Evolutionary conservation across 30 jellyfish, hydroid and myxozoan species (phyloP).

Genomic region (Aurelia sp.): DNA sequence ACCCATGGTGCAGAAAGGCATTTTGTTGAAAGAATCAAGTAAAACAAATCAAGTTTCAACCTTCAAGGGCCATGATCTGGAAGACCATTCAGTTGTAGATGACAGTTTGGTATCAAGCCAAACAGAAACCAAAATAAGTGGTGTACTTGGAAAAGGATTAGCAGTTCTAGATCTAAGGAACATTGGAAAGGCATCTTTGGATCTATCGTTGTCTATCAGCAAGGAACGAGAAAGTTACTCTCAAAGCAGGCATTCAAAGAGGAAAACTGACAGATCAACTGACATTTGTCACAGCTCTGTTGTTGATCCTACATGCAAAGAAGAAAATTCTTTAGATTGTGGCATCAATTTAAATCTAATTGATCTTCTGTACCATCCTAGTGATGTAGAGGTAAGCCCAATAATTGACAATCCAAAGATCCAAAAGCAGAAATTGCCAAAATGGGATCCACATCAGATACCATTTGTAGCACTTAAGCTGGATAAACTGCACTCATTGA

Average conservation of each 20-base stretch:
- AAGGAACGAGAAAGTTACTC: constrained; percentile 29
- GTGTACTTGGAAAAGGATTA: constrained; percentile 63
- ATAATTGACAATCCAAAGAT: constrained; percentile 78
- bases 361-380: constrained; percentile 85
- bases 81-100: too few relatives aligned
- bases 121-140: neutral
- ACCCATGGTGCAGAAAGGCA: neutral
- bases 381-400: constrained; percentile 82
- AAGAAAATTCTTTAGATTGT: neutral
- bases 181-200: constrained; percentile 13
- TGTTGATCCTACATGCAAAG: neutral
- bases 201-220: neutral
- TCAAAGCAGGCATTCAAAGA: constrained; percentile 45
- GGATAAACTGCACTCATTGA: constrained; percentile 27
- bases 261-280: constrained; percentile 8
- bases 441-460: constrained; percentile 77
- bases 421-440: constrained; percentile 43
- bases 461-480: constrained; percentile 44
- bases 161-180: constrained; percentile 51
- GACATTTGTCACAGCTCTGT: neutral
- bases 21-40: too few relatives aligned
- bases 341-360: constrained; percentile 66
- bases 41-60: too few relatives aligned
- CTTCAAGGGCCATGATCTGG: too few relatives aligned
- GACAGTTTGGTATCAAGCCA: constrained; percentile 1